Evolutionary conservation across 1,140 invertebrate genomes (phyloP), one percentile per base, ranked within the genome.

Genomic region (Apis dorsata): DNA sequence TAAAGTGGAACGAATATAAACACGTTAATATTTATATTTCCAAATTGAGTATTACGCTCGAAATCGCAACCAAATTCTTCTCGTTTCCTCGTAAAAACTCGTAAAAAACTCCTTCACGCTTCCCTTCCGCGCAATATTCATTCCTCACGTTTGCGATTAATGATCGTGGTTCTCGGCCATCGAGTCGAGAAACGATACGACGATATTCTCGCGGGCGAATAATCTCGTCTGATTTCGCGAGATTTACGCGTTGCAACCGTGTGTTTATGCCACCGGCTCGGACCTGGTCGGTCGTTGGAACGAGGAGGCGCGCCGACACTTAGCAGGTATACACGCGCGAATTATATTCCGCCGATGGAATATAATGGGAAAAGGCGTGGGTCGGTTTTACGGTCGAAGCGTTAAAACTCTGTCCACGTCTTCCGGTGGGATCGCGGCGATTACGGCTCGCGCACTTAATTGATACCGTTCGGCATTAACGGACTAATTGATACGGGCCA

Each of bases 151-250:
- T 24, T 24, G 34, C 28, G n/a, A 71, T 70, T 92, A 92, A 93
- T 90, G 92, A 92, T 92, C 90, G 84, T 85, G 79, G 90, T 91
- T 91, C 87, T 86, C 87, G 90, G 90, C 91, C 90, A 89, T 91
- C 91, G 91, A 82, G 85, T 73, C 82, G 75, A 71, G 79, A 71
- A 34, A 73, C 66, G 89, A 88, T 86, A 90, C 86, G 85, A 81
- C 70, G 34, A 77, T 77, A 68, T 77, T 69, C 81, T 44, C 68
- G 51, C 19, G 60, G 73, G 59, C 78, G 78, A 87, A 87, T 60
- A 77, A n/a, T 19, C 65, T 24, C 66, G 74, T 57, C 76, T 65
- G 68, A 59, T 87, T 82, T 76, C 71, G 83, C 44, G 24, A 88
- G 86, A 88, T 66, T 62, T 55, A 78, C 69, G 34, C 63, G 82